A percentile compares a stretch with the other conserved stretches of the same genome.
These are phyloP conservation scores for Holcopasites calliopsidis DNA, from an alignment of 1,140 invertebrate genomes.

Conservation along the genomic window DNA sequence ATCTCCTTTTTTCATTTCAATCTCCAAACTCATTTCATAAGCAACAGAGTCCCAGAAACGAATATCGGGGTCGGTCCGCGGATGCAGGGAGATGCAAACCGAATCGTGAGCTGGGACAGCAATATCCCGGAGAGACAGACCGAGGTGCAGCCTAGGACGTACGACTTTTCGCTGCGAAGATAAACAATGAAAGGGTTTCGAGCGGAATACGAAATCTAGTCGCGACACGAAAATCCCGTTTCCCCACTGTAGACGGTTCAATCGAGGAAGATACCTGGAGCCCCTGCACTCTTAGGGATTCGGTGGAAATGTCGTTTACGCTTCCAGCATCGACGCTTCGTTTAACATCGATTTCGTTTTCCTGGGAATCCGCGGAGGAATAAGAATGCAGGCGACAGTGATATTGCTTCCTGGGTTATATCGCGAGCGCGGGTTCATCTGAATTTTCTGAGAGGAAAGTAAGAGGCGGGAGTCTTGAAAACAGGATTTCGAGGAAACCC, in stretches of 20 bases:
- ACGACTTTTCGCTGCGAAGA: constrained; percentile 26
- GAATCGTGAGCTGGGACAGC: constrained; percentile 11
- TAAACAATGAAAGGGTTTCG: constrained; percentile 43
- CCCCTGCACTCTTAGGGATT: no score
- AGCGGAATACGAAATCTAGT: constrained; percentile 25
- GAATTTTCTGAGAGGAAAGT: background rate
- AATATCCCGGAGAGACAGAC: background rate
- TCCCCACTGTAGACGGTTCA: no score
- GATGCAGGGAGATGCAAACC: constrained; percentile 10
- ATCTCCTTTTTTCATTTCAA: constrained; percentile 44
- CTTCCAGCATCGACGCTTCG: background rate
- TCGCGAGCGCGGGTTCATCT: no score
- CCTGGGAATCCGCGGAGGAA: no score
- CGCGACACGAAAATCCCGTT: background rate
- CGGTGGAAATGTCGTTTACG: background rate
- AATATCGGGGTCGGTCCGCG: background rate
- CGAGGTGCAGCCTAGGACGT: background rate
- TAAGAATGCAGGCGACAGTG: no score
- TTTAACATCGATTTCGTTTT: no score
- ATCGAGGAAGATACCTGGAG: no score
- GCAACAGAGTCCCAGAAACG: background rate
- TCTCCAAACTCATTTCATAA: constrained; percentile 10
- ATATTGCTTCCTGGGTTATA: background rate
- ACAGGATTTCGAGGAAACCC: background rate
- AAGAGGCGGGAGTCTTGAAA: background rate